These are phyloP conservation scores for Uloborus diversus DNA, from an alignment of 1,140 invertebrate species.

Conservation along the genomic window DNA sequence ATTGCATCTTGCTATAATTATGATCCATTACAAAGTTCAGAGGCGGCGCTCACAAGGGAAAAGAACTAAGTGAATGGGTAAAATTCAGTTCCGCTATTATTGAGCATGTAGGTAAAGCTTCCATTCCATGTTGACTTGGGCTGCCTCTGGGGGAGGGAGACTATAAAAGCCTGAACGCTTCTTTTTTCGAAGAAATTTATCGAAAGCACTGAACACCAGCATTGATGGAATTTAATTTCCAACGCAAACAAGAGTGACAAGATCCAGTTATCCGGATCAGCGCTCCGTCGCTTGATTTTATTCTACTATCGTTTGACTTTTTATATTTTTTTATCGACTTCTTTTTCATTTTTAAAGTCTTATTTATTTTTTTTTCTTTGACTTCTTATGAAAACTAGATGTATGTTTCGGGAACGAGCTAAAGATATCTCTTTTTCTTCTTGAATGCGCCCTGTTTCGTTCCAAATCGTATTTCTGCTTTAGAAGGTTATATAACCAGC, in stretches of 20 bases:
- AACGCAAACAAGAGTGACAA: conserved; percentile 47
- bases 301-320: conserved; percentile 37
- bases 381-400: conserved; percentile 43
- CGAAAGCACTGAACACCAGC: conserved; percentile 45
- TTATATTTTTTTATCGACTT: conserved; percentile 15
- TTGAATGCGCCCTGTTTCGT: conserved; percentile 42
- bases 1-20: conserved; percentile 38
- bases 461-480: conserved; percentile 30
- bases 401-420: conserved; percentile 33
- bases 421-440: conserved; percentile 37
- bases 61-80: conserved; percentile 47
- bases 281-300: conserved; percentile 39
- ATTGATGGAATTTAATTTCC: conserved; percentile 55
- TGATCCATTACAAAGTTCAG: conserved; percentile 52
- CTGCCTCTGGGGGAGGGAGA: conserved; percentile 4
- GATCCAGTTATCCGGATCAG: conserved; percentile 48
- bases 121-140: conserved; percentile 28
- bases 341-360: background rate
- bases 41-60: background rate
- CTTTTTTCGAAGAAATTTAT: conserved; percentile 55
- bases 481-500: too few relatives aligned
- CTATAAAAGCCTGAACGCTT: conserved; percentile 40
- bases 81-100: conserved; percentile 42
- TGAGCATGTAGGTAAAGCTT: conserved; percentile 48
- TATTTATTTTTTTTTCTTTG: conserved; percentile 6